Conservation (phyloP, 1,140 invertebrate species). For the Bombus confusus region DNA sequence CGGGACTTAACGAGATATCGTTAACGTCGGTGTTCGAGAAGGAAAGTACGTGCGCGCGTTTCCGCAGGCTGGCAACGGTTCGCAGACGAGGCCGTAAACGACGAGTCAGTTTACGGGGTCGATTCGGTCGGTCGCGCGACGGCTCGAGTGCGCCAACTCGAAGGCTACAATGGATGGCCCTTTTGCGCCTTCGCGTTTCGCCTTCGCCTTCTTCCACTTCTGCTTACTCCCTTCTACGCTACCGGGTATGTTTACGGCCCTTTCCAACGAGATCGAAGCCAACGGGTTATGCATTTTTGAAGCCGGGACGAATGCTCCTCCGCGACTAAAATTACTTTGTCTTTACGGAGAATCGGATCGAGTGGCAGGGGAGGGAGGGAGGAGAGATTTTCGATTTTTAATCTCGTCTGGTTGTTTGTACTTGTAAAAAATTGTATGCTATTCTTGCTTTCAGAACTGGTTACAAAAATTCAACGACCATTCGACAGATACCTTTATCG, state of each 20-base stretch:
- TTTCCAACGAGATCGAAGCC: not conserved
- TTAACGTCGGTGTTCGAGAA: conserved; percentile 61
- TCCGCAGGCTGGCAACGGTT: not conserved
- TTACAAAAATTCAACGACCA: not conserved
- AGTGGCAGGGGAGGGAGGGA: not conserved
- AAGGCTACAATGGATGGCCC: conserved; percentile 24
- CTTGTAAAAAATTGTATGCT: not conserved
- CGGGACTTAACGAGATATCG: conserved; percentile 59
- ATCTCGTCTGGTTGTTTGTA: not conserved
- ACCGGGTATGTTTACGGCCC: not conserved
- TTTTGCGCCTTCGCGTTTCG: not conserved
- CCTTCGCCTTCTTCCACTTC: not conserved
- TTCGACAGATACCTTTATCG: not conserved
- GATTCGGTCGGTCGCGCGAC: conserved; percentile 15
- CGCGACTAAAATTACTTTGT: not conserved
- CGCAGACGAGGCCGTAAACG: conserved; percentile 26
- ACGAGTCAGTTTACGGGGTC: conserved; percentile 37
- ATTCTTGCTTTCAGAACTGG: not conserved
- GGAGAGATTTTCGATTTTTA: not conserved
- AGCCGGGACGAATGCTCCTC: not conserved
- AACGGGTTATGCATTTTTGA: not conserved
- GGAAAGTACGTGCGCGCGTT: conserved; percentile 4
- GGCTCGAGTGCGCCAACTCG: not conserved
- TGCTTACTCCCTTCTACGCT: not conserved
- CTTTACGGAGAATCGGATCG: not conserved